Base-by-base conservation (phyloP, 1,140 invertebrate species). In the Halictus rubicundus region DNA sequence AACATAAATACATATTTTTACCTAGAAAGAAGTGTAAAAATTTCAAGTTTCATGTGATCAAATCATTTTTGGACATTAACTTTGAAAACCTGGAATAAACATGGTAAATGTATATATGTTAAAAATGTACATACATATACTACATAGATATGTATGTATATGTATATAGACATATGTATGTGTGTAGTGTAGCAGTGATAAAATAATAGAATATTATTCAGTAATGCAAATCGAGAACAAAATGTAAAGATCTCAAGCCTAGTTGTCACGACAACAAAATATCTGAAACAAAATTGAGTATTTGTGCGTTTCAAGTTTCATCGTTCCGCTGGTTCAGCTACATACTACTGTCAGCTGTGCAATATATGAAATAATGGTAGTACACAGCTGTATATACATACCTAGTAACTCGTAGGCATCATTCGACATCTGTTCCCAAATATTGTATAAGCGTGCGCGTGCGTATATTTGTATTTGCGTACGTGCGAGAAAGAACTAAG, bases 311-410 rank as follows among this genome's bases (percentile, higher is more conserved):
- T 14, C 63, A 42, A 42, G 42, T 83, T 83, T 54, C 69, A 65
- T 23, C 32, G 78, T 82, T 83, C 68, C 86, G 52, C 42, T 0
- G n/a, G 46, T 81, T 76, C 77, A 82, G 64, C 65, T 61, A 60
- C 78, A 72, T 61, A 60, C 78, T 72, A 83, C 63, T 85, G 87
- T 90, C 88, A 89, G 88, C 89, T 90, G 89, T 89, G 88, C 89
- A 83, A 89, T 89, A 23, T 27, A 90, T 89, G 90, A 86, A 91
- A 90, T 85, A 69, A 73, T 70, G 82, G 70, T 59, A 37, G 69
- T 78, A 70, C 7, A 46, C 21, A 65, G 37, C 63, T 21, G 32
- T 25, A 39, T 75, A 86, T 16, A 16, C 6, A 7, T 19, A 52
- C 16, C 14, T 52, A 46, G 77, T 86, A 77, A 86, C 81, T 87